Evolutionary conservation across 2,888 invertebrate genomes (phyloP).

Genomic region (Sympetrum striolatum): DNA sequence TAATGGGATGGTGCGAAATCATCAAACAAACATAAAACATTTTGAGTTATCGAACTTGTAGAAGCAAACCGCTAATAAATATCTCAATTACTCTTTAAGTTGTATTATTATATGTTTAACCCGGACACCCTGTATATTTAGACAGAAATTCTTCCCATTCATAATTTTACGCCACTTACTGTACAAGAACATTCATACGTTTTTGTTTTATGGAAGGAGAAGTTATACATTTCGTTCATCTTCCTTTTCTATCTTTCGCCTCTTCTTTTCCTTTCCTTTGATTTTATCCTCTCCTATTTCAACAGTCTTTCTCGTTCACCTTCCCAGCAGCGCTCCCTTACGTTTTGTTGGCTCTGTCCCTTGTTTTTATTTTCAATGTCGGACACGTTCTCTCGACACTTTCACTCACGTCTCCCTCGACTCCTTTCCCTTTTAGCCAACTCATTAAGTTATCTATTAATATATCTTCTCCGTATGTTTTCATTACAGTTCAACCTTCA

Average conservation of each 20-base stretch:
- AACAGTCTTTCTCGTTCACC: not conserved
- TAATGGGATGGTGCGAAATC: no score
- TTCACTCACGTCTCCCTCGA: not conserved
- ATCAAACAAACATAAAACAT: no score
- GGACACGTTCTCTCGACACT: not conserved
- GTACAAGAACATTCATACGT: no score
- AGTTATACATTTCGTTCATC: not conserved
- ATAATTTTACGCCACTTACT: no score
- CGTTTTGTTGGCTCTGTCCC: not conserved
- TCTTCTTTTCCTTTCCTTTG: not conserved
- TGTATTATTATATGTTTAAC: no score
- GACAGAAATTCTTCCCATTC: no score
- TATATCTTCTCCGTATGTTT: not conserved
- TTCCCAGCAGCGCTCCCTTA: not conserved
- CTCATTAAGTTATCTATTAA: not conserved
- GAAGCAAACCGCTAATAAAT: no score
- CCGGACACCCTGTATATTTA: no score
- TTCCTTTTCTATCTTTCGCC: not conserved
- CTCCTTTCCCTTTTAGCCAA: not conserved
- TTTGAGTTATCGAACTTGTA: no score
- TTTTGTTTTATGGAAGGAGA: no score
- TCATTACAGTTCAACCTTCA: not conserved
- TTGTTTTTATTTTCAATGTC: not conserved
- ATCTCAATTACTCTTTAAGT: no score
- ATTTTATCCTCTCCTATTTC: not conserved